Percentiles rank a stretch among this genome's conserved stretches.
These are phyloP conservation scores for Hemicentrotus pulcherrimus DNA, from an alignment of 35 echinoderm and acorn worm species.

Conservation along the genomic window DNA sequence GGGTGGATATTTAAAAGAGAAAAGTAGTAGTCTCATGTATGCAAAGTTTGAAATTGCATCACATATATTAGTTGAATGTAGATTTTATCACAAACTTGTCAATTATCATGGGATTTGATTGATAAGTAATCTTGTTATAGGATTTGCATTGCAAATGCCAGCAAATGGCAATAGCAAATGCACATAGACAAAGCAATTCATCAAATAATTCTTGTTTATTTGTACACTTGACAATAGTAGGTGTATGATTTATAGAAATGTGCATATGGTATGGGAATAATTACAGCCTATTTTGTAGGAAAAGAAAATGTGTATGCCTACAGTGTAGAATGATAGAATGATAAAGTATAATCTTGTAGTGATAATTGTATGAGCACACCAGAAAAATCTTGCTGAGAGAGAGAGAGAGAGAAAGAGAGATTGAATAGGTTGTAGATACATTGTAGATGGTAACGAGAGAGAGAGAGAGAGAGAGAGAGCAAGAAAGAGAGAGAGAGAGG, in stretches of 20 bases:
- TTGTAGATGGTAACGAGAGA: too few species aligned
- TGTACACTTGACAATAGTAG: neutral
- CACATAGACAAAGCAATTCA: neutral
- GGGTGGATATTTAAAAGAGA: too few species aligned
- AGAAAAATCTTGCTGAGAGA: too few species aligned
- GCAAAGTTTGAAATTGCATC: neutral
- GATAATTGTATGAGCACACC: too few species aligned
- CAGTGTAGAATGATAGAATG: too few species aligned
- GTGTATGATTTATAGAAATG: too few species aligned
- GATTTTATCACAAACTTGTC: neutral
- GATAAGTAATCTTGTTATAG: neutral
- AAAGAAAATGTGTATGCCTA: too few species aligned
- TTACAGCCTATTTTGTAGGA: neutral
- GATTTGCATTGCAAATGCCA: slow-evolving; percentile 11
- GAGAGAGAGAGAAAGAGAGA: too few species aligned
- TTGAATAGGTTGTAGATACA: too few species aligned
- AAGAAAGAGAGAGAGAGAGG: too few species aligned
- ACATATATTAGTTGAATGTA: neutral
- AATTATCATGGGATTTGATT: neutral
- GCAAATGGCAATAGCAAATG: neutral
- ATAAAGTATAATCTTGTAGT: too few species aligned
- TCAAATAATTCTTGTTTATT: slow-evolving; percentile 20
- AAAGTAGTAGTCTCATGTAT: neutral
- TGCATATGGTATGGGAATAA: neutral
- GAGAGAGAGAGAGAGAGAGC: too few species aligned